Base-by-base conservation (phyloP, 2,797 vertebrate genomes). In the Gymnothorax javanicus region DNA sequence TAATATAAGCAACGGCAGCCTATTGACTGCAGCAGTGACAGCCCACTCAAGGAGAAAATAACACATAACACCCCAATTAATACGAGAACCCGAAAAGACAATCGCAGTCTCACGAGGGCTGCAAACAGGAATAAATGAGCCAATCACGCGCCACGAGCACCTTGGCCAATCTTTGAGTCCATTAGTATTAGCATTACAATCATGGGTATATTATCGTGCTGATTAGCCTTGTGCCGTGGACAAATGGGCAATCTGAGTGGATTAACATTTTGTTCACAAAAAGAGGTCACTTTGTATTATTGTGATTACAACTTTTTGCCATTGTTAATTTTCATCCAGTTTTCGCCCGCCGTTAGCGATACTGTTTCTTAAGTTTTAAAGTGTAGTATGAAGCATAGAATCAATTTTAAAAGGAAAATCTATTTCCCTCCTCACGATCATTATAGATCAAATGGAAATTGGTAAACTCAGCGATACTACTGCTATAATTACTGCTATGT, bases 131-230 rank as follows among this genome's bases (percentile, higher is more conserved):
- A 85, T 90, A 90, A 94, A 95, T 95, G 92, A 95, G 93, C 90
- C 93, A 91, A 89, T 92, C 90, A 52, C 15, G 2, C 50, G n/a
- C 50, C 75, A 15, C 43, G 93, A 52, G 43, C 82, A 25, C 71
- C 50, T 33, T 50, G 73, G 86, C 82, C 86, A 57, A 87, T 87
- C 86, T 90, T 92, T 92, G 91, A 95, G 94, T 94, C 94, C 95
- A 96, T 95, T 95, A 95, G 91, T 88, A 96, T 96, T 96, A 95
- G 94, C 96, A 96, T 96, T 93, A 96, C 95, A 96, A 96, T 95
- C 92, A 89, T 93, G 93, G 92, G 92, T 92, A 89, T 88, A 91
- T 89, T 89, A 92, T 90, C 86, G 85, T 87, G 88, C 86, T 91
- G 90, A 93, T 90, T 90, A 88, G 87, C 89, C 27, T 64, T 69